Evolutionary conservation across 92 coral and sea anemone genomes (phyloP).

Genomic region (Actinostola sp.): DNA sequence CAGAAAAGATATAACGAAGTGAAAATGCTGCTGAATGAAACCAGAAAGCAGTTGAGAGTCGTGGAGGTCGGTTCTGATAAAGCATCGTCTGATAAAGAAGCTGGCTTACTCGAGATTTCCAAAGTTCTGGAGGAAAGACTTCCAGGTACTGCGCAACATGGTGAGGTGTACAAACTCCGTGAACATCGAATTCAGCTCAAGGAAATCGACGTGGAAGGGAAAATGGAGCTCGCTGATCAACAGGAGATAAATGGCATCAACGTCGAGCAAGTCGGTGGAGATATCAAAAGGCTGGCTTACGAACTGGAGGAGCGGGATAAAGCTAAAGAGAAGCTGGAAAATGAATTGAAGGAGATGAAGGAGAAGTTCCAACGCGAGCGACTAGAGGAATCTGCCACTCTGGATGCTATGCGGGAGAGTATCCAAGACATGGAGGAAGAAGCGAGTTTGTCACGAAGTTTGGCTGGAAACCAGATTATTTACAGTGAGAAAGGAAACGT

Average conservation of each 20-base stretch:
- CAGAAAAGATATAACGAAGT: constrained; percentile 72
- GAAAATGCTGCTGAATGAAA: constrained; percentile 66
- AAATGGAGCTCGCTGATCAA: constrained; percentile 69
- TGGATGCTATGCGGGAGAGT: constrained; percentile 85
- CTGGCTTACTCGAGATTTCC: constrained; percentile 65
- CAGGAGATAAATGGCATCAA: constrained; percentile 62
- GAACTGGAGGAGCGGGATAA: constrained; percentile 76
- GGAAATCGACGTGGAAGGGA: constrained; percentile 85
- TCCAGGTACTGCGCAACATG: constrained; percentile 59
- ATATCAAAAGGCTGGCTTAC: constrained; percentile 59
- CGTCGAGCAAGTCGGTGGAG: constrained; percentile 48
- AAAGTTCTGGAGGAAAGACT: constrained; percentile 68
- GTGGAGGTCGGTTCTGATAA: constrained; percentile 63
- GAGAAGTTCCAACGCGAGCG: constrained; percentile 74
- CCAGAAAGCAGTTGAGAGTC: constrained; percentile 63
- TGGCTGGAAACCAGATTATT: constrained; percentile 69
- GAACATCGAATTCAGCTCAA: constrained; percentile 76
- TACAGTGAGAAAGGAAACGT: constrained; percentile 22
- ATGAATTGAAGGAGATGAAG: constrained; percentile 80
- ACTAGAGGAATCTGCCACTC: constrained; percentile 69
- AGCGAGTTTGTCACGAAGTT: constrained; percentile 78
- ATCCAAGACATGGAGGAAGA: constrained; percentile 87
- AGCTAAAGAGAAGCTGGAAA: constrained; percentile 80
- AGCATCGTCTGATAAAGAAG: constrained; percentile 59
- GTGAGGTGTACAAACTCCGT: constrained; percentile 57